Evolutionary conservation across 2,113 vertebrate genomes (phyloP).

Genomic region (Haliaeetus leucogaster): DNA sequence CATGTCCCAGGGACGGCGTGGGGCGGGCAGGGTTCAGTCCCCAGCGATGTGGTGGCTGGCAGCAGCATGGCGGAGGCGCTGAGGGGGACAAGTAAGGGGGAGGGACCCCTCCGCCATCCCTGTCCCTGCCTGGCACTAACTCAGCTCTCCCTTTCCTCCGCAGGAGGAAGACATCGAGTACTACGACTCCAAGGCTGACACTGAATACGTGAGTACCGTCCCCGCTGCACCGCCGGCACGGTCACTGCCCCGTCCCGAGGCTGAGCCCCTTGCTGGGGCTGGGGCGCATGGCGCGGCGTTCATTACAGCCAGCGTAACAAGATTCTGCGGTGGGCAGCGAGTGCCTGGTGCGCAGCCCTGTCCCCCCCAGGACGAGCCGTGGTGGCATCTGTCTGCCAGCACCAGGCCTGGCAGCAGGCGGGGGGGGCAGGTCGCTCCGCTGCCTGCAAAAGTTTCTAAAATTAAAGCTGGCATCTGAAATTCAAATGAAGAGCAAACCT

Average conservation of each 20-base stretch:
- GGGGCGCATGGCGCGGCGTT: background rate
- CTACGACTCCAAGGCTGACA: constrained; percentile 95
- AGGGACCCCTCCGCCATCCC: background rate
- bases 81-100: rapidly evolving
- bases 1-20: rapidly evolving
- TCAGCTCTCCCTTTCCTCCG: constrained; percentile 26
- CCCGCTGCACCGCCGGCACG: rapidly evolving
- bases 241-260: rapidly evolving
- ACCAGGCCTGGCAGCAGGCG: constrained; percentile 20
- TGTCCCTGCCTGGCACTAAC: background rate
- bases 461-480: constrained; percentile 80
- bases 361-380: background rate
- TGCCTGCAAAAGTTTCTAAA: constrained; percentile 75
- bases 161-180: constrained; percentile 95
- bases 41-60: background rate
- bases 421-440: constrained; percentile 47
- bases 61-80: background rate
- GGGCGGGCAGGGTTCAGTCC: background rate
- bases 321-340: background rate
- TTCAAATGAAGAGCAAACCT: constrained; percentile 81
- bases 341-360: rapidly evolving
- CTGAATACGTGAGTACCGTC: constrained; percentile 88
- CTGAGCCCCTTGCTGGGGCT: background rate
- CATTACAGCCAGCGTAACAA: rapidly evolving
- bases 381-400: background rate